These are phyloP conservation scores for Cephalophus harveyi DNA, from an alignment of 2,113 vertebrate genomes.

Conservation along the genomic window DNA sequence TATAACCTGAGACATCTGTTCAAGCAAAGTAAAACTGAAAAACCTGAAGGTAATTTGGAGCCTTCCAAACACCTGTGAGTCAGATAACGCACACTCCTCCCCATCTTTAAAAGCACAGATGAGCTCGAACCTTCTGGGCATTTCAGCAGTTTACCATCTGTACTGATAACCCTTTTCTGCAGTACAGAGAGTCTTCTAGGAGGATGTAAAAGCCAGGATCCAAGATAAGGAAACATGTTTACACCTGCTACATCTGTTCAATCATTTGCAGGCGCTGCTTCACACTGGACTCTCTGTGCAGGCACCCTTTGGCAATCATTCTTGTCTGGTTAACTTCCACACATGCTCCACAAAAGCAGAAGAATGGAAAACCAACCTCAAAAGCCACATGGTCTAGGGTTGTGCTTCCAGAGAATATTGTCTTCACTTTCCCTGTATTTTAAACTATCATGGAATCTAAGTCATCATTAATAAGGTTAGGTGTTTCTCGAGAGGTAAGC, in stretches of 20 bases:
- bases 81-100: slow-evolving; percentile 73
- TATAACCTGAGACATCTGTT: slow-evolving; percentile 78
- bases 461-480: slow-evolving; percentile 57
- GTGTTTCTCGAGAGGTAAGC: neutral
- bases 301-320: slow-evolving; percentile 65
- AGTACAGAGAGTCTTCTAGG: slow-evolving; percentile 78
- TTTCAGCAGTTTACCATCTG: slow-evolving; percentile 85
- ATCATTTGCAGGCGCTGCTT: slow-evolving; percentile 67
- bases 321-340: slow-evolving; percentile 60
- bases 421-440: slow-evolving; percentile 45
- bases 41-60: slow-evolving; percentile 76
- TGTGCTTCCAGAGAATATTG: slow-evolving; percentile 19
- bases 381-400: slow-evolving; percentile 42
- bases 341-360: slow-evolving; percentile 33
- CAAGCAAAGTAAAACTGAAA: slow-evolving; percentile 59
- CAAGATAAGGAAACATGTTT: slow-evolving; percentile 81
- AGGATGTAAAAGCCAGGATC: slow-evolving; percentile 80
- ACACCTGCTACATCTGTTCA: slow-evolving; percentile 80
- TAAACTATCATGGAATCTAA: neutral
- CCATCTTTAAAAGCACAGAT: slow-evolving; percentile 78
- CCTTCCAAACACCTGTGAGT: slow-evolving; percentile 83
- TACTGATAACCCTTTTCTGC: slow-evolving; percentile 77
- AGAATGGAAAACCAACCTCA: slow-evolving; percentile 54
- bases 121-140: slow-evolving; percentile 85
- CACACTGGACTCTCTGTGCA: slow-evolving; percentile 69